A percentile compares a stretch with the other conserved stretches of the same genome.
These are phyloP conservation scores for Calycopis cecrops DNA, from an alignment of 1,140 invertebrate genomes.

Conservation along the genomic window DNA sequence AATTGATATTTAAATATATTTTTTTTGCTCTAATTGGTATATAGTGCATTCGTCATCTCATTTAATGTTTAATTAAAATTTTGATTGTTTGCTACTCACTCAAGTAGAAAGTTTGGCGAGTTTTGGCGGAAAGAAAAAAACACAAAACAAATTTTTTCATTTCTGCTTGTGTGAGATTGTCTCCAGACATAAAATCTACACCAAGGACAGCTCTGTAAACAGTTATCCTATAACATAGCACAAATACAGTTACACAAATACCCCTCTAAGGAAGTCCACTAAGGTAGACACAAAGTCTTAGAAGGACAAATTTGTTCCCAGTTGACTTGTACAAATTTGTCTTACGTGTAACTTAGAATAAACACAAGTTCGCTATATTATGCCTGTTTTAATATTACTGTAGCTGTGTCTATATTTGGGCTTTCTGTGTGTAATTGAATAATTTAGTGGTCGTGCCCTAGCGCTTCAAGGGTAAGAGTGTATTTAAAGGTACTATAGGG, in stretches of 20 bases:
- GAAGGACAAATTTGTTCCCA: background rate
- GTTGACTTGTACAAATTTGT: conserved; percentile 9
- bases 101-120: too few relatives aligned
- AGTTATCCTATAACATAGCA: conserved; percentile 8
- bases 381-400: background rate
- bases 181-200: too few relatives aligned
- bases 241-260: conserved; percentile 1
- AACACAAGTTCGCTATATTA: too few relatives aligned
- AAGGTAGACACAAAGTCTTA: background rate
- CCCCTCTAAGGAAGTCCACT: background rate
- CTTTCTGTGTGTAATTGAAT: conserved; percentile 72
- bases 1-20: too few relatives aligned
- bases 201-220: too few relatives aligned
- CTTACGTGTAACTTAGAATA: conserved; percentile 1
- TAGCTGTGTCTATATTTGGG: conserved; percentile 68
- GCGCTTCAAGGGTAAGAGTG: conserved; percentile 71
- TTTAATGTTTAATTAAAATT: too few relatives aligned
- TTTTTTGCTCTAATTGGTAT: too few relatives aligned
- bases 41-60: too few relatives aligned
- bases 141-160: too few relatives aligned
- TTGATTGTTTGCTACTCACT: too few relatives aligned
- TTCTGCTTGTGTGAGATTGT: too few relatives aligned
- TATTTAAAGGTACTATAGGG: conserved; percentile 54
- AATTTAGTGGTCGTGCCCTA: conserved; percentile 69
- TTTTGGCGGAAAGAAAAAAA: too few relatives aligned